Percentiles rank a stretch among this genome's conserved stretches.
Conservation (phyloP, 2,888 invertebrate genomes). For the Dasypogon diadema region DNA sequence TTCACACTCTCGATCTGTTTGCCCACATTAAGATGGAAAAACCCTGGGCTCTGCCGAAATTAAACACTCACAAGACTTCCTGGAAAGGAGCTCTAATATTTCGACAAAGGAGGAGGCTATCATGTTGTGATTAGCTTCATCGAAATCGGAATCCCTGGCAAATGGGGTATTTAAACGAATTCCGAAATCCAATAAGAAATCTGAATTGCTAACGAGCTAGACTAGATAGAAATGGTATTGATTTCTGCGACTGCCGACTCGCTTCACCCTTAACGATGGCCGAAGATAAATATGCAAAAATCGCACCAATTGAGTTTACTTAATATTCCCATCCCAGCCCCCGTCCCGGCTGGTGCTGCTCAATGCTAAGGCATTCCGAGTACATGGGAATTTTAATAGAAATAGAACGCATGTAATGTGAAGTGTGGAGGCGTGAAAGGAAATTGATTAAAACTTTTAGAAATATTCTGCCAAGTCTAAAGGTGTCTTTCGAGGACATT, state of each 20-base stretch:
- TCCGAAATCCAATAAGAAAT: conserved; percentile 14
- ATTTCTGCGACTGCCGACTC: conserved; percentile 9
- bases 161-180: neutral
- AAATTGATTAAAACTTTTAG: neutral
- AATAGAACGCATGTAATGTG: neutral
- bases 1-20: too few species aligned
- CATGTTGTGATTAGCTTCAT: neutral
- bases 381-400: neutral
- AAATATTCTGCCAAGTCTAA: too few species aligned
- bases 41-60: too few species aligned
- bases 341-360: neutral
- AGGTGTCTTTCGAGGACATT: too few species aligned
- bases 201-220: conserved; percentile 34
- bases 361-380: neutral
- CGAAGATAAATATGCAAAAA: conserved; percentile 5
- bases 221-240: conserved; percentile 16
- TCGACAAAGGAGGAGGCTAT: too few species aligned
- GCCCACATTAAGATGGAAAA: too few species aligned
- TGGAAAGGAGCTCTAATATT: too few species aligned
- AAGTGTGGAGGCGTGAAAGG: neutral
- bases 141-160: neutral
- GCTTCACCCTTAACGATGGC: neutral
- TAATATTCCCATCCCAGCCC: neutral
- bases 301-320: conserved; percentile 2
- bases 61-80: too few species aligned